These are phyloP conservation scores for Ephialtes manifestator DNA, from an alignment of 2,888 invertebrate species.

Conservation along the genomic window DNA sequence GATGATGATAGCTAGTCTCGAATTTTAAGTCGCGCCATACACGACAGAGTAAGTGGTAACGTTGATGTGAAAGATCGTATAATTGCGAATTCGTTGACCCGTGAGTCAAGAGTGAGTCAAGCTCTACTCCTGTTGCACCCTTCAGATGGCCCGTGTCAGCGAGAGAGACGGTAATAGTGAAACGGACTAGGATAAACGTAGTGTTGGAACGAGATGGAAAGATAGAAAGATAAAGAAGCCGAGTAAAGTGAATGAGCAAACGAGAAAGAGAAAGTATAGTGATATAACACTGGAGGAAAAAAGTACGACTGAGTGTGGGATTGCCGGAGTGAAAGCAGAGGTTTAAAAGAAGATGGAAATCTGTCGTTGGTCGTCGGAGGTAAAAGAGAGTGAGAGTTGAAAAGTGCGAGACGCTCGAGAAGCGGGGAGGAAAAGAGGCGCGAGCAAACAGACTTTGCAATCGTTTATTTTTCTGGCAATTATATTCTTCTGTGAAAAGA, in stretches of 20 bases:
- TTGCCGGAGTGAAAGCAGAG: conserved; percentile 1
- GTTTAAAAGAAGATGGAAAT: conserved; percentile 10
- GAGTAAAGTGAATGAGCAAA: conserved; percentile 41
- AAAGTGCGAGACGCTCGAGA: conserved; percentile 42
- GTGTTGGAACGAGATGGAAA: conserved; percentile 36
- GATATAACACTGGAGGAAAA: conserved; percentile 6
- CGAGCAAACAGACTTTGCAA: conserved; percentile 82
- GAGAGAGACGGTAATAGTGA: conserved; percentile 36
- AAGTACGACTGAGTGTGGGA: conserved; percentile 38
- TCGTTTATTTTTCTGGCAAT: conserved; percentile 85
- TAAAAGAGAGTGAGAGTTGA: conserved; percentile 40
- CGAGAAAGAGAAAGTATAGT: conserved; percentile 43
- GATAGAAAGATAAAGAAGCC: conserved; percentile 55
- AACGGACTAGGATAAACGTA: conserved; percentile 34
- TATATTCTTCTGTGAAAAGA: conserved; percentile 84
- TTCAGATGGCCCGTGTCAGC: conserved; percentile 32
- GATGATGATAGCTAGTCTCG: conserved; percentile 52
- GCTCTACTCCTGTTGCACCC: neutral
- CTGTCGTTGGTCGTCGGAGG: conserved; percentile 14
- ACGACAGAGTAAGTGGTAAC: conserved; percentile 75
- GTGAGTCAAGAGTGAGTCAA: conserved; percentile 65
- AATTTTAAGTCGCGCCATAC: conserved; percentile 75
- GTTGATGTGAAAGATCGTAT: conserved; percentile 82
- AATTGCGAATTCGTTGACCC: conserved; percentile 84
- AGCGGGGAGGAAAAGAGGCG: conserved; percentile 70